phyloP scores from a whole-genome alignment of 2,797 vertebrate species.

The Masticophis lateralis region DNA sequence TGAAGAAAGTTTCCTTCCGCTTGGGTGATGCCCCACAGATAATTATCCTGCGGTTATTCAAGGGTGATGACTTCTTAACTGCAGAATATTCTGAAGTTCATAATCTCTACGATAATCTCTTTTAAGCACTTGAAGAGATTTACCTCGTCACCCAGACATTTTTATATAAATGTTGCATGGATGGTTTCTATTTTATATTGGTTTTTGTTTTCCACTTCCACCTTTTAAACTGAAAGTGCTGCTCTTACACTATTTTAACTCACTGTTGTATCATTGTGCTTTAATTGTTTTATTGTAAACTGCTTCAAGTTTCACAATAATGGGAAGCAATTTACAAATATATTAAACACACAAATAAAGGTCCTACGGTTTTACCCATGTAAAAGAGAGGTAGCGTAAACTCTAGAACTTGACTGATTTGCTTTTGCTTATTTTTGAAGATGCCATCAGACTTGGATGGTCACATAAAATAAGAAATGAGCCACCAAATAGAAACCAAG shows the following conservation, averaged over 20 bases:
- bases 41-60: not conserved
- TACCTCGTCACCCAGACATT: not conserved
- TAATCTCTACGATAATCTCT: not conserved
- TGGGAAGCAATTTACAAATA: not conserved
- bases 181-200: not conserved
- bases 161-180: not conserved
- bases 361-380: not conserved
- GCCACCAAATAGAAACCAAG: not conserved
- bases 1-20: not conserved
- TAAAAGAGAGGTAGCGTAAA: not conserved
- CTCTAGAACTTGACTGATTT: not conserved
- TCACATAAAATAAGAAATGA: not conserved
- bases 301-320: not conserved
- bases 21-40: not conserved
- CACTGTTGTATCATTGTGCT: not conserved
- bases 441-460: not conserved
- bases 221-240: not conserved
- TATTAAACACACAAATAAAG: not conserved
- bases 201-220: not conserved
- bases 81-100: not conserved
- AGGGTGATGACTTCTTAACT: not conserved
- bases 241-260: not conserved
- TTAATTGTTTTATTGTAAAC: not conserved
- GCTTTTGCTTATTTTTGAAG: not conserved
- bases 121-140: not conserved